Percentiles rank a stretch among this genome's conserved stretches.
phyloP scores from a whole-genome alignment of 2,797 vertebrate genomes.

The Atherinosoma microstoma region DNA sequence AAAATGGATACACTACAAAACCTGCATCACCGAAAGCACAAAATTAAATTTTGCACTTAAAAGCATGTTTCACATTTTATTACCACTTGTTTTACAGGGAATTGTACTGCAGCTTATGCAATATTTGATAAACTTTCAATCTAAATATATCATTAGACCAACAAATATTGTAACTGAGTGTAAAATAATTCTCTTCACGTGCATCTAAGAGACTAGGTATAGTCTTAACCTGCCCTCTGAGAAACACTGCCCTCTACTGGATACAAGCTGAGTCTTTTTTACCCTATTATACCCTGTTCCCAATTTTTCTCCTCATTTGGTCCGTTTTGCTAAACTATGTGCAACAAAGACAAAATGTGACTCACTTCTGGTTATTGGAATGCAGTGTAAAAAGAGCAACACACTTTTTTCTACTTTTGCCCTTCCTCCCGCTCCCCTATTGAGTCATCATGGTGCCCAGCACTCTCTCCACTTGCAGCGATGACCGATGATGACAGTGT shows the following conservation, averaged over 20 bases:
- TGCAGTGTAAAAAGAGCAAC: neutral
- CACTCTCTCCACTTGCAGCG: constrained; percentile 30
- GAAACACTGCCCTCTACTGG: constrained; percentile 77
- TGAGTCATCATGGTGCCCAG: constrained; percentile 20
- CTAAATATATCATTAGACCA: constrained; percentile 43
- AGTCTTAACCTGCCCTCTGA: constrained; percentile 9
- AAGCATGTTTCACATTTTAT: neutral
- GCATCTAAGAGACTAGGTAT: constrained; percentile 51
- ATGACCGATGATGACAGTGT: constrained; percentile 61
- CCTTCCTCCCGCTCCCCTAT: neutral
- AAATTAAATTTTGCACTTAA: neutral
- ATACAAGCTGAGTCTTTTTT: constrained; percentile 5
- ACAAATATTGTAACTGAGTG: constrained; percentile 51
- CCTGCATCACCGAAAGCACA: neutral
- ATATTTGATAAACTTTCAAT: constrained; percentile 40
- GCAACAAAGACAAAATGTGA: neutral
- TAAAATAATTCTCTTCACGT: constrained; percentile 54
- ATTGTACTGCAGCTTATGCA: constrained; percentile 31
- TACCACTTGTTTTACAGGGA: constrained; percentile 16
- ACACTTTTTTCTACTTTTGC: neutral
- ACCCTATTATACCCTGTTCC: neutral
- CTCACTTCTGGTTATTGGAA: neutral
- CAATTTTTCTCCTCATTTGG: neutral
- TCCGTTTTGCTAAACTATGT: neutral
- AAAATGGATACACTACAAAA: neutral